Evolutionary conservation across 2,888 invertebrate genomes (phyloP).

Genomic region (Cancer borealis): DNA sequence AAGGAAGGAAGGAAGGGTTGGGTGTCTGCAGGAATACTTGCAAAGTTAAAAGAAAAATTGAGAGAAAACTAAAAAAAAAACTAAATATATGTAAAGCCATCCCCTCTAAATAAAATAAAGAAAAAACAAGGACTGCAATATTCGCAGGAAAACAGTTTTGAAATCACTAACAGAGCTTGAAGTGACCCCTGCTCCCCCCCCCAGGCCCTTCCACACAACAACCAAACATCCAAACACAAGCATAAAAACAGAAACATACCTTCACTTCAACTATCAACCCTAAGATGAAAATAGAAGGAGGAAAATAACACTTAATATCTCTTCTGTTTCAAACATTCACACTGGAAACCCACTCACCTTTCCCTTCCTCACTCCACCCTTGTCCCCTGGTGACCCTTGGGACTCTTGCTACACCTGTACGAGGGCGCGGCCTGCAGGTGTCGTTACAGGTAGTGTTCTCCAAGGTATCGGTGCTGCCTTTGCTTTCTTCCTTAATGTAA

Average conservation of each 20-base stretch:
- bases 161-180: not conserved
- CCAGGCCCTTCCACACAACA: not conserved
- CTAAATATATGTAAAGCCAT: not conserved
- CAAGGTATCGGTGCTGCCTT: not conserved
- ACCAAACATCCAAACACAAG: too few species aligned
- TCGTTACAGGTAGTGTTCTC: not conserved
- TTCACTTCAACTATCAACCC: too few species aligned
- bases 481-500: constrained; percentile 21
- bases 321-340: not conserved
- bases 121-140: not conserved
- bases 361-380: not conserved
- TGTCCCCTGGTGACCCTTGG: not conserved
- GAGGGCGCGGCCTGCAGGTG: not conserved
- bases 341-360: not conserved
- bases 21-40: not conserved
- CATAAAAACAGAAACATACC: too few species aligned
- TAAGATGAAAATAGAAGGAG: not conserved
- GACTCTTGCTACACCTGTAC: not conserved
- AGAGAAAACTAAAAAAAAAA: not conserved
- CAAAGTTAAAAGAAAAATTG: not conserved
- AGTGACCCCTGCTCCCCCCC: not conserved
- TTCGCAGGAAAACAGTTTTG: not conserved
- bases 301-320: not conserved
- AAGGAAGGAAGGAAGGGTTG: too few species aligned
- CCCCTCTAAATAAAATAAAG: not conserved